Conservation (phyloP, 2,888 invertebrate species). For the Leptinotarsa rubiginosa region DNA sequence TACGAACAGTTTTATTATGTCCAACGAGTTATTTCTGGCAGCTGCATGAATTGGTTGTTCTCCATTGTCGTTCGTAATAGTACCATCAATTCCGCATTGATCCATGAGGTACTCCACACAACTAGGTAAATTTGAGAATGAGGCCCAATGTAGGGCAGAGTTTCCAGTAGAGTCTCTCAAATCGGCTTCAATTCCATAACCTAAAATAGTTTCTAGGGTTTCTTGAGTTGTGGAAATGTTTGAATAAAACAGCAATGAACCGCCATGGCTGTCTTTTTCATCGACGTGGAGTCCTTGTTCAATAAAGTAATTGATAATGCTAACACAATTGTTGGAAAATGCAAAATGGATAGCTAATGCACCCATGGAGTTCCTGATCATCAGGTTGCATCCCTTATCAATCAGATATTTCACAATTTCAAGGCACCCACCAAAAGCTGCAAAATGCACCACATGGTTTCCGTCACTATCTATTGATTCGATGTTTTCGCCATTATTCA, state of each 20-base stretch:
- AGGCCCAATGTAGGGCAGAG: constrained; percentile 18
- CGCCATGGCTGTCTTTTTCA: constrained; percentile 4
- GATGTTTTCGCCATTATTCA: background rate
- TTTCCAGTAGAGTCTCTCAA: background rate
- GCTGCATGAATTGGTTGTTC: constrained; percentile 21
- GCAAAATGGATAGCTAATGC: constrained; percentile 22
- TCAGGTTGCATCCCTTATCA: background rate
- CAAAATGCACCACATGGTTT: constrained; percentile 22
- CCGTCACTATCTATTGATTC: constrained; percentile 3
- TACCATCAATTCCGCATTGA: constrained; percentile 1
- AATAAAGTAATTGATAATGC: constrained; percentile 12
- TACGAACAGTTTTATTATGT: background rate
- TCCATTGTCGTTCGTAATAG: background rate
- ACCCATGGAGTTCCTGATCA: background rate
- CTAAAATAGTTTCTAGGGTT: constrained; percentile 3
- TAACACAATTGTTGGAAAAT: background rate
- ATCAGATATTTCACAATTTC: constrained; percentile 15
- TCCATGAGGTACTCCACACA: background rate
- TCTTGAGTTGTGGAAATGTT: constrained; percentile 14
- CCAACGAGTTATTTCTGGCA: constrained; percentile 1
- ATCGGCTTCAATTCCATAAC: constrained; percentile 1
- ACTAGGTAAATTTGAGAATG: background rate
- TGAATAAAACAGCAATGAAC: constrained; percentile 21
- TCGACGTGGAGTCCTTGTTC: background rate
- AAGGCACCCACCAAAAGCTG: constrained; percentile 22